Conservation (phyloP, 2,888 invertebrate species). For the Nemoura dubitans region DNA sequence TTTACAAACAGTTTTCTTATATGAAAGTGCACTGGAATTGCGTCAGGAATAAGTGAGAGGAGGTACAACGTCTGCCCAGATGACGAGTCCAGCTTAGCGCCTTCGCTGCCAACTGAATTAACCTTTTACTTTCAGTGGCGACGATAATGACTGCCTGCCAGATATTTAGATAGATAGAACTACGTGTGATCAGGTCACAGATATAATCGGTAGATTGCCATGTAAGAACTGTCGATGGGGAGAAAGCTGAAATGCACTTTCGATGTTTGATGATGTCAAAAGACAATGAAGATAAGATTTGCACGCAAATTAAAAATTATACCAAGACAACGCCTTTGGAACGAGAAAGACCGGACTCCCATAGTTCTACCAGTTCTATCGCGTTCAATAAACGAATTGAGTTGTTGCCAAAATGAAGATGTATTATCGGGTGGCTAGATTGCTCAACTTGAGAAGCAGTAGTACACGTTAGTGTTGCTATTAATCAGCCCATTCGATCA, state of each 20-base stretch:
- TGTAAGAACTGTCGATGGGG: neutral
- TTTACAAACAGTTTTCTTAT: neutral
- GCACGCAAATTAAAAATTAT: conserved; percentile 1
- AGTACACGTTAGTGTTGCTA: too few relatives aligned
- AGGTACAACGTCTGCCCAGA: neutral
- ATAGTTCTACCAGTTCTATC: neutral
- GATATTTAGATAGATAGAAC: neutral
- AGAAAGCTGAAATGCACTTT: conserved; percentile 12
- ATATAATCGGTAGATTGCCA: neutral
- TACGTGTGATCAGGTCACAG: neutral
- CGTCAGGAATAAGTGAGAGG: conserved; percentile 9
- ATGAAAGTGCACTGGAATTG: conserved; percentile 12
- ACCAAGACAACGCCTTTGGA: neutral
- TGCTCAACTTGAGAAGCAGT: too few relatives aligned
- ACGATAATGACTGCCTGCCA: neutral
- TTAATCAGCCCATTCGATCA: too few relatives aligned
- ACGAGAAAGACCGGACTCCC: neutral
- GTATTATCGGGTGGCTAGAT: neutral
- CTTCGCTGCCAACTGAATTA: neutral
- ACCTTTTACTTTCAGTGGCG: conserved; percentile 7
- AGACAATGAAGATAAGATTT: conserved; percentile 3
- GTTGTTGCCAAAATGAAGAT: neutral
- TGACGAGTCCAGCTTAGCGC: neutral
- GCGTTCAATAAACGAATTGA: neutral
- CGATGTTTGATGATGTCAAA: neutral